phyloP scores from a whole-genome alignment of 2,888 invertebrate species.

The Philonicus albiceps region DNA sequence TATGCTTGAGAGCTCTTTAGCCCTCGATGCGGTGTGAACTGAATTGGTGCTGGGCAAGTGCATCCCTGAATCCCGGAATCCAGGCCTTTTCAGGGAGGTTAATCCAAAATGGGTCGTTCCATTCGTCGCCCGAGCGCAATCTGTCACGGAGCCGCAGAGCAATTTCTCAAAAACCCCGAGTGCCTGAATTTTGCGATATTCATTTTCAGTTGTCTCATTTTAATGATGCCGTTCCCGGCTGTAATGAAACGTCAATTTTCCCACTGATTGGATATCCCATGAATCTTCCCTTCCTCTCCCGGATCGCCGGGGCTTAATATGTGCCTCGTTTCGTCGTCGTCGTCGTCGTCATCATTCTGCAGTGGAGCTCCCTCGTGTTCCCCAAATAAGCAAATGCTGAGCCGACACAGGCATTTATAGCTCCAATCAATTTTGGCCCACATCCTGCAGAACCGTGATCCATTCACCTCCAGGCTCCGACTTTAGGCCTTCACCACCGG shows the following conservation, averaged over 20 bases:
- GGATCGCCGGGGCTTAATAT: not conserved
- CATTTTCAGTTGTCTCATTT: slow-evolving; percentile 31
- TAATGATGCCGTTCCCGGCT: not conserved
- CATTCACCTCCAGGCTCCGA: slow-evolving; percentile 19
- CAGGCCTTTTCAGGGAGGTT: not conserved
- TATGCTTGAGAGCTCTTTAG: not conserved
- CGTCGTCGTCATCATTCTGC: not conserved
- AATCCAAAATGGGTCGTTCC: not conserved
- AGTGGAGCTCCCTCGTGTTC: not conserved
- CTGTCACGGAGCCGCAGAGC: not conserved
- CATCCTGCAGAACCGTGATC: slow-evolving; percentile 12
- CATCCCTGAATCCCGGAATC: not conserved
- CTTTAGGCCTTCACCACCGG: not conserved
- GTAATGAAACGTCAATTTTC: slow-evolving; percentile 29
- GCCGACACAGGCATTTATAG: slow-evolving; percentile 26
- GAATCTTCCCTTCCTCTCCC: not conserved
- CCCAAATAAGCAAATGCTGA: slow-evolving; percentile 35
- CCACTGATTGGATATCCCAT: slow-evolving; percentile 20
- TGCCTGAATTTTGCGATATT: not conserved
- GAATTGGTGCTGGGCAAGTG: not conserved
- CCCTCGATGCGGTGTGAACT: not conserved
- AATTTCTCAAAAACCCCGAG: not conserved
- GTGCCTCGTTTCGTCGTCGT: not conserved
- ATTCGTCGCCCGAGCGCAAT: not conserved
- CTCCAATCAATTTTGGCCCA: slow-evolving; percentile 22